A percentile compares a stretch with the other conserved stretches of the same genome.
phyloP scores from a whole-genome alignment of 2,888 invertebrate genomes.

The Dryadula phaetusa region DNA sequence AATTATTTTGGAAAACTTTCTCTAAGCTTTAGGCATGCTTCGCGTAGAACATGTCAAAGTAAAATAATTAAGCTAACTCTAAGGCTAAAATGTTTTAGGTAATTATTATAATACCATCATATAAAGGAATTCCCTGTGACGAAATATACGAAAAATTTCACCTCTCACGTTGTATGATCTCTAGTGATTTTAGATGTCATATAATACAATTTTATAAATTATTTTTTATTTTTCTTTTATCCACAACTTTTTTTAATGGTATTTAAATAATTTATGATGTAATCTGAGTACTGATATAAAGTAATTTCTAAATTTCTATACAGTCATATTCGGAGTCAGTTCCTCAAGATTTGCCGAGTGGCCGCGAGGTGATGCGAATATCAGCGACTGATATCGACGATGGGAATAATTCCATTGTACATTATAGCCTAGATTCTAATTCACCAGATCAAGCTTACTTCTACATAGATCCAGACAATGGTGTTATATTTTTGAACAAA shows the following conservation, averaged over 20 bases:
- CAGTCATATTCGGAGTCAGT: slow-evolving; percentile 88
- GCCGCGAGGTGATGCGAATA: slow-evolving; percentile 92
- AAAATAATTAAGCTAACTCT: slow-evolving; percentile 48
- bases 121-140: slow-evolving; percentile 27
- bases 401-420: slow-evolving; percentile 94
- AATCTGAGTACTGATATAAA: neutral
- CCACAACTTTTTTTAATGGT: slow-evolving; percentile 9
- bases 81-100: slow-evolving; percentile 49
- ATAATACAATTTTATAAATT: slow-evolving; percentile 4
- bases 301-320: slow-evolving; percentile 48
- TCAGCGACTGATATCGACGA: slow-evolving; percentile 97
- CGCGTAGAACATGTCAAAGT: slow-evolving; percentile 75
- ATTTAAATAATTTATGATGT: neutral
- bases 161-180: neutral
- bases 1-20: slow-evolving; percentile 79
- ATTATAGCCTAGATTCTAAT: slow-evolving; percentile 85
- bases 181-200: slow-evolving; percentile 22
- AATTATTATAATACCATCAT: slow-evolving; percentile 36
- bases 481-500: slow-evolving; percentile 90
- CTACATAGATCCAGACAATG: slow-evolving; percentile 91
- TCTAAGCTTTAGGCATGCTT: slow-evolving; percentile 83
- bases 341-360: slow-evolving; percentile 90
- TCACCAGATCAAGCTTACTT: slow-evolving; percentile 87
- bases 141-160: slow-evolving; percentile 7
- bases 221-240: neutral